Base-by-base conservation (phyloP, 2,888 invertebrate species). In the Spilarctia lutea region DNA sequence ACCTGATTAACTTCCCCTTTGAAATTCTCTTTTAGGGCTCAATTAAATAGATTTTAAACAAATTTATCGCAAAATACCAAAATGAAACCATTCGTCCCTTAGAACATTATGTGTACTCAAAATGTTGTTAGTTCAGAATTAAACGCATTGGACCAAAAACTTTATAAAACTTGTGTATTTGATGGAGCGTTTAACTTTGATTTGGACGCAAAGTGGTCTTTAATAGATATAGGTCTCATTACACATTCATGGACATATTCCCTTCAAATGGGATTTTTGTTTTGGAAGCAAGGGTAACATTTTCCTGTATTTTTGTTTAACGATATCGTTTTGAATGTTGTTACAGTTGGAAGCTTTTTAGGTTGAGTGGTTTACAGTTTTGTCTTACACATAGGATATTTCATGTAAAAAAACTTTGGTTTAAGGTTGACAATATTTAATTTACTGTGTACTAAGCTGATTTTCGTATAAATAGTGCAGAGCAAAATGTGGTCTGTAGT, bases 191-290 rank as follows among this genome's bases (percentile, higher is more conserved):
- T 71, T 74, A 76, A 52, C 72, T 74, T 75, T 66, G 35, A n/a
- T 75, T 60, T 27, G 72, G 74, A 75, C 60, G 65, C 52, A 73
- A 80, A 76, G 72, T 72, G 74, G 76, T 74, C 74, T 74, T 20
- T 71, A 77, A 79, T 80, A 83, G 80, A 78, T 77, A 79, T 76
- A 76, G 52, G 68, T 42, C 69, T 81, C 75, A 76, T 83, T 80
- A 84, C 35, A 78, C 66, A 83, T 83, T 83, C 75, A 83, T 77
- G 66, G 73, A 69, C 71, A 76, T 80, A 83, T 78, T 82, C 74
- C 74, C 80, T 77, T 70, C 48, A 69, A 66, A 74, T 70, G 45
- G n/a, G 71, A 52, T 52, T 56, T 65, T 1, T 24, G 20, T 71
- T 63, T 45, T 16, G 24, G 30, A 18, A 68, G 68, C 48, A 68